These are phyloP conservation scores for Xenopus petersii DNA, from an alignment of 2,797 vertebrate species.

Conservation along the genomic window DNA sequence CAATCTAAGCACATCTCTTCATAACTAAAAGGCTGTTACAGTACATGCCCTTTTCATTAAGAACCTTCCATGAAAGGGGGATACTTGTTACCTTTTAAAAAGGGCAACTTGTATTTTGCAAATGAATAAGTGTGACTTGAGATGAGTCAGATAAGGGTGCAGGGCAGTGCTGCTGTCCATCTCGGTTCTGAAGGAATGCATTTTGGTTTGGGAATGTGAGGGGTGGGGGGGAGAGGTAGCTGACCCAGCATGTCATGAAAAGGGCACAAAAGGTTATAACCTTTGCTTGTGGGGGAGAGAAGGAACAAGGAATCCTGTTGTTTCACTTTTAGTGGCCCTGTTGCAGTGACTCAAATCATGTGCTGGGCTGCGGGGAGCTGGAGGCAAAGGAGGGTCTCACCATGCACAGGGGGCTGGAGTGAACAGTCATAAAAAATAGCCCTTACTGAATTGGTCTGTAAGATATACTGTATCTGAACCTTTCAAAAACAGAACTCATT, in stretches of 20 bases:
- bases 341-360: slow-evolving; percentile 24
- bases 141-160: too few relatives aligned
- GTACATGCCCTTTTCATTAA: too few relatives aligned
- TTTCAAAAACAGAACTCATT: too few relatives aligned
- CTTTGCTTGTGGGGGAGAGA: slow-evolving; percentile 23
- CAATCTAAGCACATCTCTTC: too few relatives aligned
- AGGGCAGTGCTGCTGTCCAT: not conserved
- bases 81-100: too few relatives aligned
- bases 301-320: slow-evolving; percentile 45
- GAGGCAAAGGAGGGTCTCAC: slow-evolving; percentile 5
- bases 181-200: slow-evolving; percentile 40
- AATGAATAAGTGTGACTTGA: too few relatives aligned
- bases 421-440: slow-evolving; percentile 16
- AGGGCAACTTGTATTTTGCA: too few relatives aligned
- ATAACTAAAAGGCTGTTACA: too few relatives aligned
- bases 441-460: not conserved
- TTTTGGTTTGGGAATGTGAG: slow-evolving; percentile 37
- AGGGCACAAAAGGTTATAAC: slow-evolving; percentile 35
- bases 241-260: slow-evolving; percentile 43
- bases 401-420: slow-evolving; percentile 5
- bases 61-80: too few relatives aligned
- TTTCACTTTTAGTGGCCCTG: slow-evolving; percentile 30
- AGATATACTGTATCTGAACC: too few relatives aligned
- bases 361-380: slow-evolving; percentile 8
- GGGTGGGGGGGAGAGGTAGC: slow-evolving; percentile 23